A percentile compares a stretch with the other conserved stretches of the same genome.
Conservation (phyloP, 2,113 vertebrate species). For the Morone chrysops region DNA sequence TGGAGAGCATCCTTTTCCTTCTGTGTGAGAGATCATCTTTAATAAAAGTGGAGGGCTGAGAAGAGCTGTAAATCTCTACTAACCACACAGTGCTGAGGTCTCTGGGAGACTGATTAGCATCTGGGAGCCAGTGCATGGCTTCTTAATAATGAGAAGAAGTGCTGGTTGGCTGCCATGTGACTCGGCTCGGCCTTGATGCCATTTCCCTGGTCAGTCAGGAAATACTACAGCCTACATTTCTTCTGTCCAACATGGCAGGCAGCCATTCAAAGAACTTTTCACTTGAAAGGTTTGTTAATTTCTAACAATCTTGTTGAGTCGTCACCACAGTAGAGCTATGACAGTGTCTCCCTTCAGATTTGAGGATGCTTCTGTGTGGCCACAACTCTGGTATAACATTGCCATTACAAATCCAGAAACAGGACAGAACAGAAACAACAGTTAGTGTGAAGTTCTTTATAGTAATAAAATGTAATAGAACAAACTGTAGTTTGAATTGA, state of each 20-base stretch:
- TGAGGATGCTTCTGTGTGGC: conserved; percentile 24
- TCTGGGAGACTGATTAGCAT: conserved; percentile 99
- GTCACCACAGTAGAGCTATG: conserved; percentile 78
- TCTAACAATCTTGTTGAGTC: conserved; percentile 80
- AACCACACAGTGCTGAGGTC: conserved; percentile 92
- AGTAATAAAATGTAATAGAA: not conserved
- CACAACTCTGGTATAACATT: not conserved
- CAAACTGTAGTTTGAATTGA: not conserved
- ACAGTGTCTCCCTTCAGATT: conserved; percentile 34
- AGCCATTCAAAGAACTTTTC: conserved; percentile 85
- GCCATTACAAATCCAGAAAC: not conserved
- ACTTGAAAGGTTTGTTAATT: conserved; percentile 90
- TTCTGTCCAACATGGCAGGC: conserved; percentile 83
- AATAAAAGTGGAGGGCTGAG: conserved; percentile 92
- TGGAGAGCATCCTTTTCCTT: conserved; percentile 89
- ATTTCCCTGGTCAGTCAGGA: conserved; percentile 89
- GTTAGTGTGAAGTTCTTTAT: not conserved
- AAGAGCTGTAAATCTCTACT: conserved; percentile 91
- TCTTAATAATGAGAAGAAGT: conserved; percentile 92
- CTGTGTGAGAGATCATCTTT: conserved; percentile 95
- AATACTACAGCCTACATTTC: conserved; percentile 89
- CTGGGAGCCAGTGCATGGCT: conserved; percentile 83
- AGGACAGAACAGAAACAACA: not conserved
- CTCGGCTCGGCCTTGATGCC: conserved; percentile 89
- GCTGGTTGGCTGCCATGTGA: conserved; percentile 84